These are phyloP conservation scores for Leptopilina boulardi DNA, from an alignment of 1,140 invertebrate species.

Conservation along the genomic window DNA sequence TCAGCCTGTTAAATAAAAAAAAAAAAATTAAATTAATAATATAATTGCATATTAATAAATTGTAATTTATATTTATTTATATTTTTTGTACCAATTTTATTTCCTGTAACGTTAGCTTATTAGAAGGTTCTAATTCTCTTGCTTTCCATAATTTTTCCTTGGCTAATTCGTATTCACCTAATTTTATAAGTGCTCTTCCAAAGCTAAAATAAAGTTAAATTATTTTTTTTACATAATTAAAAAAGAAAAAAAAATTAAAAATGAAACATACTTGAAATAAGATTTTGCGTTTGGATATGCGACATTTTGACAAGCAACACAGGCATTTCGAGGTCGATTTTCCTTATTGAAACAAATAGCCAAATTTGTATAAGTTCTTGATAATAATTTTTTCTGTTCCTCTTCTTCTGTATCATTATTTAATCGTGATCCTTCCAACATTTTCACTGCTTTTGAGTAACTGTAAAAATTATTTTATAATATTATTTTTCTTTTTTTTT, in stretches of 20 bases:
- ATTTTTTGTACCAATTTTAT: conserved; percentile 51
- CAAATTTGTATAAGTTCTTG: conserved; percentile 82
- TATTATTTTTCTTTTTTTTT: background rate
- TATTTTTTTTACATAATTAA: conserved; percentile 74
- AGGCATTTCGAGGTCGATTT: conserved; percentile 78
- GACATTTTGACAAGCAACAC: conserved; percentile 76
- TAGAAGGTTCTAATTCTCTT: conserved; percentile 48
- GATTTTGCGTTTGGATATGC: conserved; percentile 77
- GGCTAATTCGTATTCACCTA: conserved; percentile 63
- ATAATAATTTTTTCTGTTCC: conserved; percentile 78
- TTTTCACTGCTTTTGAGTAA: conserved; percentile 76
- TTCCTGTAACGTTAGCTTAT: conserved; percentile 48
- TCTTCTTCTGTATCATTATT: conserved; percentile 79
- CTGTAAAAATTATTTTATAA: conserved; percentile 55
- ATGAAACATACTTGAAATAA: conserved; percentile 80
- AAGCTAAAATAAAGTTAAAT: conserved; percentile 50
- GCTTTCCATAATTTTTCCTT: conserved; percentile 59
- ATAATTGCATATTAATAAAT: background rate
- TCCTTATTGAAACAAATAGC: conserved; percentile 82
- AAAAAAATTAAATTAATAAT: conserved; percentile 14
- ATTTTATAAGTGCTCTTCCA: conserved; percentile 63
- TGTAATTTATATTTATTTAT: conserved; percentile 24
- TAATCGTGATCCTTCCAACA: conserved; percentile 77
- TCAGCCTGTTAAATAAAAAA: conserved; percentile 56
- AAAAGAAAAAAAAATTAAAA: conserved; percentile 76